Base-by-base conservation (phyloP, 2,888 invertebrate species). In the Drosophila emarginata region DNA sequence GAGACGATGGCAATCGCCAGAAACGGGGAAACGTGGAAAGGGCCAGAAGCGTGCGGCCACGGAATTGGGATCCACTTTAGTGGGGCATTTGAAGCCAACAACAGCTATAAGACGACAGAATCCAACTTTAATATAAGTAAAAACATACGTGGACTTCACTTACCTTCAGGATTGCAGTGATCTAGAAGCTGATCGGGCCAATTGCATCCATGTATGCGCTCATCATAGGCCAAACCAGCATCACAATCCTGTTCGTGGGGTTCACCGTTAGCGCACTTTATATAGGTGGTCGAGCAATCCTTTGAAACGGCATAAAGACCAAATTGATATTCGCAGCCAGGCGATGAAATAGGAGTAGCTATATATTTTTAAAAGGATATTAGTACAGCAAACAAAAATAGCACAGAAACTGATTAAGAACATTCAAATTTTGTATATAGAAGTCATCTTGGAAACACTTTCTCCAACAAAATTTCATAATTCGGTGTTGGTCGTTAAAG, bases 131-230 rank as follows among this genome's bases (percentile, higher is more conserved):
- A 26, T 5, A 26, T 5, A 26, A 4, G 6, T 26, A 26, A 26
- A 26, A 5, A 5, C 26, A 23, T 23, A 23, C 2, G 1, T 11
- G 14, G 3, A 1, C 3, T n/a, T 39, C 11, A 4, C 64, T 71
- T 92, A 96, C 96, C 96, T 94, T 97, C 97, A 74, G 97, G 97
- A 92, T 97, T 97, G 92, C 98, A 98, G 90, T 94, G 94, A 64
- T 97, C 96, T 74, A 96, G 93, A 50, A 98, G 93, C 67, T 97
- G 95, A 93, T 98, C 98, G 6, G 98, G 97, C 98, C 98, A 98
- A 91, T 97, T 97, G 93, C 98, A 98, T 58, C 95, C 94, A 90
- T 98, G 97, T 67, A 94, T 96, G 80, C 96, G 95, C 59, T 96
- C 95, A 85, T 98, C 97, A 91, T 97, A 98, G 14, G 95, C 97